Conservation (phyloP, 2,797 vertebrate genomes). For the Myiotriccus ornatus region DNA sequence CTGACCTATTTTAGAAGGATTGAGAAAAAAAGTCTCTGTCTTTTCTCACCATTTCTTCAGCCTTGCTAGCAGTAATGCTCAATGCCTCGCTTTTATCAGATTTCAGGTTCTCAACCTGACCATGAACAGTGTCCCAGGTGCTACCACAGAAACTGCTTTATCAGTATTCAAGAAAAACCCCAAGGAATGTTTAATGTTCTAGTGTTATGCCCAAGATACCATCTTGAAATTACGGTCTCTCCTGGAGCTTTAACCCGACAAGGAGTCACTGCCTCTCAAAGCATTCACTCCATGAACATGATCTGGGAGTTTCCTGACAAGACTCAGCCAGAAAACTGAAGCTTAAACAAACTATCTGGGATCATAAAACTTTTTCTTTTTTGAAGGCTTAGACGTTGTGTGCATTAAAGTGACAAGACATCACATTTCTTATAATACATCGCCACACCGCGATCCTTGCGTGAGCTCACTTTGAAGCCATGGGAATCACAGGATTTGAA, state of each 20-base stretch:
- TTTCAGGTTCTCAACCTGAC: not conserved
- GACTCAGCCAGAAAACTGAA: not conserved
- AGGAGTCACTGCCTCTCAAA: not conserved
- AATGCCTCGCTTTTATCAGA: fast-evolving
- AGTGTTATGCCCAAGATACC: not conserved
- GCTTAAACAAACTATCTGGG: not conserved
- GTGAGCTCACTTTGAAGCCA: not conserved
- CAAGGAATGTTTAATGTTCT: not conserved
- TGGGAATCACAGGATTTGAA: not conserved
- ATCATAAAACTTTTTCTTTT: not conserved
- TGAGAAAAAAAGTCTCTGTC: not conserved
- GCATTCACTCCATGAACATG: not conserved
- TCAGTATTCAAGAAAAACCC: not conserved
- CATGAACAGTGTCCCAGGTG: not conserved
- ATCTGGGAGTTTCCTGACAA: not conserved
- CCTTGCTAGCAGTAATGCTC: fast-evolving
- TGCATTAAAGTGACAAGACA: not conserved
- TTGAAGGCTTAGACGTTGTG: not conserved
- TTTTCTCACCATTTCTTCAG: not conserved
- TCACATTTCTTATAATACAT: not conserved
- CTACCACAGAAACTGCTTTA: not conserved
- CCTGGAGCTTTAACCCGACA: not conserved
- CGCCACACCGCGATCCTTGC: fast-evolving
- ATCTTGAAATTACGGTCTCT: not conserved
- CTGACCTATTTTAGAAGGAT: fast-evolving